Evolutionary conservation across 1,140 invertebrate genomes (phyloP), one percentile per base, ranked within the genome.

Genomic region (Ceratoteleas bidentatus): DNA sequence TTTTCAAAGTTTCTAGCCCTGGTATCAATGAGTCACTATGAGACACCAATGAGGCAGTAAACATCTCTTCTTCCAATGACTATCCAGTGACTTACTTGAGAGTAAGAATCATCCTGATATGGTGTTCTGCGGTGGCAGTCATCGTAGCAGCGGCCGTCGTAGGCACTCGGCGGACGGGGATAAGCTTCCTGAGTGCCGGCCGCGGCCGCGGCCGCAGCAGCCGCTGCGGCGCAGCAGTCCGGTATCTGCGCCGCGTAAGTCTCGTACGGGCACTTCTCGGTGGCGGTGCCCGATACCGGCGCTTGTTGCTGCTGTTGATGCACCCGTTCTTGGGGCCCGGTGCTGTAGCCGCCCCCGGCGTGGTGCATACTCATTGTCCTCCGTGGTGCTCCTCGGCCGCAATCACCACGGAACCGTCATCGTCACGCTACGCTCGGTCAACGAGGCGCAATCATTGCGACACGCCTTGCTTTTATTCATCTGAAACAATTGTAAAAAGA

Each of bases 201-300:
- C 3, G 88, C 88, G 50, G 87, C 88, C 6, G 83, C 87, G 32
- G 77, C 84, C 2, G 88, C 88, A 33, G 87, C 85, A 13, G 85
- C 84, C 32, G 85, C 85, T n/a, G 86, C 85, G 45, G 91, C 91
- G 58, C 91, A 92, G 64, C 91, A 92, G 49, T 92, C 91, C 34
- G 91, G 91, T 64, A 92, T 92, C 52, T 90, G 90, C 3, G 89
- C 80, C 60, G 85, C 86, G 78, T 90, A 91, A 54, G 84, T 66
- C 14, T 92, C 90, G 58, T 90, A 92, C 0, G 90, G 90, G 50
- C 88, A 91, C 77, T 92, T 92, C 8, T 89, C 88, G 16, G 86
- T 81, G 9, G 60, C 65, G 49, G 60, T 75, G 7, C 40, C 61
- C 38, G 77, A 87, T 76, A 72, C 84, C 45, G 69, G 64, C 60